phyloP scores from a whole-genome alignment of 2,888 invertebrate genomes.

The Venusia cambrica region DNA sequence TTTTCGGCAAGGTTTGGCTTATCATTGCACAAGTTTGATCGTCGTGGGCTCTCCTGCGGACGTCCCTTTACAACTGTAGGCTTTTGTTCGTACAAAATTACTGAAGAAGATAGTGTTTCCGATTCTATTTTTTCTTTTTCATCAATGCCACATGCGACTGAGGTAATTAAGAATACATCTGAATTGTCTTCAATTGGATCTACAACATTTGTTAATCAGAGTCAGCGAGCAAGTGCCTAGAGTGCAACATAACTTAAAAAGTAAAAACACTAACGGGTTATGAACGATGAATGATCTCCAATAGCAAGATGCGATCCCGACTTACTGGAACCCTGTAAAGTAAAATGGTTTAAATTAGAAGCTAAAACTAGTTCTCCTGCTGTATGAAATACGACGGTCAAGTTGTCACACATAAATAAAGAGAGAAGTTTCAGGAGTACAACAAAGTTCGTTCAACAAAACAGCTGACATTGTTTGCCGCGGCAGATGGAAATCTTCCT shows the following conservation, averaged over 20 bases:
- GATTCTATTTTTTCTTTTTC: slow-evolving; percentile 37
- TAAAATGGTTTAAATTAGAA: neutral
- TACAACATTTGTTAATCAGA: slow-evolving; percentile 25
- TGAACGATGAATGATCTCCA: slow-evolving; percentile 64
- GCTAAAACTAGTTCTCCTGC: too few species aligned
- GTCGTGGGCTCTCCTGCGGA: slow-evolving; percentile 35
- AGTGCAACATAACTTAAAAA: neutral
- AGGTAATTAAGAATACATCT: slow-evolving; percentile 38
- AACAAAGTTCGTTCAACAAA: too few species aligned
- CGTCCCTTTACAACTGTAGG: slow-evolving; percentile 42
- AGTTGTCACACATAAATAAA: too few species aligned
- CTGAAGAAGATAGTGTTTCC: slow-evolving; percentile 40
- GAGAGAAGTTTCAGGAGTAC: too few species aligned
- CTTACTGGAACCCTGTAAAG: slow-evolving; percentile 55
- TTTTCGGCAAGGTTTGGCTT: slow-evolving; percentile 48
- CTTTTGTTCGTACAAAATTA: slow-evolving; percentile 41
- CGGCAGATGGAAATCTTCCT: too few species aligned
- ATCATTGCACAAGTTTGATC: slow-evolving; percentile 40
- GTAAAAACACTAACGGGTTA: slow-evolving; percentile 47
- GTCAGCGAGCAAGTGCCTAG: neutral
- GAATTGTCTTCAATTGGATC: slow-evolving; percentile 50
- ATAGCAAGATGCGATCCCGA: slow-evolving; percentile 60
- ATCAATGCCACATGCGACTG: slow-evolving; percentile 39
- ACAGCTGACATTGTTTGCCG: too few species aligned
- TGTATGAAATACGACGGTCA: too few species aligned